Evolutionary conservation across 2,113 vertebrate genomes (phyloP).

Genomic region (Cariama cristata): DNA sequence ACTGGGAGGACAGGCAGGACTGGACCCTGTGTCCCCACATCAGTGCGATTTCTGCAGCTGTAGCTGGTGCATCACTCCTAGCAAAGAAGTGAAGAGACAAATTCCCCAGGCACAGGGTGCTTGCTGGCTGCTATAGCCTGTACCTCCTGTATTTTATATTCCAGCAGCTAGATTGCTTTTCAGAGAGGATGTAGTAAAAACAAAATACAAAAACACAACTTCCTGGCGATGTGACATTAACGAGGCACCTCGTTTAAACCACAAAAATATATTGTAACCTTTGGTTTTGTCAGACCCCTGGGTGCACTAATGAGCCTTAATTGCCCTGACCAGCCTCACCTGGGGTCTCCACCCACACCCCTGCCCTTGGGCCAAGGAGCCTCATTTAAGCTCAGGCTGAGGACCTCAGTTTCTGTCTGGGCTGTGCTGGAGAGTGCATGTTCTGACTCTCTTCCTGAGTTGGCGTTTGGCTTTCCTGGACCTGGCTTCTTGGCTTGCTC

Average conservation of each 20-base stretch:
- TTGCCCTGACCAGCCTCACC: neutral
- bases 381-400: neutral
- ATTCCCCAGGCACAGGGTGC: neutral
- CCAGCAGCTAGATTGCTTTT: neutral
- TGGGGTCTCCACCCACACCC: neutral
- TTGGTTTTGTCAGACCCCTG: neutral
- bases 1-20: neutral
- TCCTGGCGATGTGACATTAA: neutral
- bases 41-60: neutral
- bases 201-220: neutral
- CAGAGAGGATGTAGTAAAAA: neutral
- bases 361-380: neutral
- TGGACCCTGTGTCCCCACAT: accelerated
- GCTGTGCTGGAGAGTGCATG: accelerated
- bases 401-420: accelerated
- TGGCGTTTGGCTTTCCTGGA: neutral
- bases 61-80: neutral
- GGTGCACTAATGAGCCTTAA: neutral
- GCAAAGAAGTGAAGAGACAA: neutral
- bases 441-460: accelerated
- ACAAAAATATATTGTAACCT: neutral
- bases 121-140: neutral
- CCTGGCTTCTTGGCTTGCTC: neutral
- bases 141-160: neutral
- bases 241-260: neutral